Percentiles rank a stretch among this genome's conserved stretches.
phyloP scores from a whole-genome alignment of 2,113 vertebrate genomes.

The Origma solitaria region DNA sequence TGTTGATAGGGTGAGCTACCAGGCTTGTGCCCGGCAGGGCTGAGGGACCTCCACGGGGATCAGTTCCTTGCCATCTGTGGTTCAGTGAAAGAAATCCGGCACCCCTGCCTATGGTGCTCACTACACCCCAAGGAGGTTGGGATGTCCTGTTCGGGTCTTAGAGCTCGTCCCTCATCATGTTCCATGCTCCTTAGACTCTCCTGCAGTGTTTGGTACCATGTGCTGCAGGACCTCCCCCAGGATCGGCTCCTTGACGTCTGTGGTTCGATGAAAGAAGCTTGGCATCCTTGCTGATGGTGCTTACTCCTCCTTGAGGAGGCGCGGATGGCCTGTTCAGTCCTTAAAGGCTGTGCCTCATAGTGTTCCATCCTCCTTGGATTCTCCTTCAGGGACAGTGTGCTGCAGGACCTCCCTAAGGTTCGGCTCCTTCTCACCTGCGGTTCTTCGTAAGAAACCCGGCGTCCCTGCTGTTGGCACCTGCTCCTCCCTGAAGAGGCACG shows the following conservation, averaged over 20 bases:
- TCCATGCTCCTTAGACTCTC: neutral
- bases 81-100: rapidly evolving
- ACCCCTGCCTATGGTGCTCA: rapidly evolving
- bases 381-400: neutral
- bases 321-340: neutral
- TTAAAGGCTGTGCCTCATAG: neutral
- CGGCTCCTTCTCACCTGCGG: rapidly evolving
- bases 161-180: rapidly evolving
- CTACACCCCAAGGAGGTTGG: rapidly evolving
- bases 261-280: neutral
- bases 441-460: rapidly evolving
- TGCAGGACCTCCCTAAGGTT: rapidly evolving
- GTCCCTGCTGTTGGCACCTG: rapidly evolving
- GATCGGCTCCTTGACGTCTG: neutral
- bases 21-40: neutral
- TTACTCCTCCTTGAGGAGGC: neutral
- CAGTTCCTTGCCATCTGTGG: neutral
- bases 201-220: neutral
- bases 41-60: rapidly evolving
- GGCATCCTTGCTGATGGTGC: neutral
- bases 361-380: neutral
- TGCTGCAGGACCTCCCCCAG: rapidly evolving
- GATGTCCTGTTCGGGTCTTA: rapidly evolving
- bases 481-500: neutral
- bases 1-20: neutral